Percentiles rank a stretch among this genome's conserved stretches.
Evolutionary conservation across 2,797 vertebrate genomes (phyloP).

Genomic region (Morus bassanus): DNA sequence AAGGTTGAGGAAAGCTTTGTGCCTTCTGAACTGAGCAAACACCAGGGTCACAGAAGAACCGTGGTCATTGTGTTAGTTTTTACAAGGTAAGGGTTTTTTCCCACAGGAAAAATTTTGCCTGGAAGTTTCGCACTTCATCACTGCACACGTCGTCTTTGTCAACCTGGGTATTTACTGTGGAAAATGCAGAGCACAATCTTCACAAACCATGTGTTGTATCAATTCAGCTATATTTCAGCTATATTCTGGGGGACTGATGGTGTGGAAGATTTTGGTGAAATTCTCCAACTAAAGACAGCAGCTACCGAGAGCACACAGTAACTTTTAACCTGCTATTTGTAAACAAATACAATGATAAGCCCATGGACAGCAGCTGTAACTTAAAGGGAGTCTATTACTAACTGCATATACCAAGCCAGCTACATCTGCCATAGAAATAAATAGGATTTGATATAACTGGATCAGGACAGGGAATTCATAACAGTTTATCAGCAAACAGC

Average conservation of each 20-base stretch:
- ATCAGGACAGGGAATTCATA: background rate
- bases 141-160: background rate
- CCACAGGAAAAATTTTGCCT: slow-evolving; percentile 67
- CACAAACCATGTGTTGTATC: background rate
- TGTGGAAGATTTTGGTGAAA: background rate
- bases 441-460: background rate
- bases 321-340: background rate
- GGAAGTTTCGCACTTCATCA: background rate
- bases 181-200: background rate
- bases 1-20: slow-evolving; percentile 49
- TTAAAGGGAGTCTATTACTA: background rate
- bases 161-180: background rate
- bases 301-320: background rate
- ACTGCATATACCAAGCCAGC: background rate
- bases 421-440: background rate
- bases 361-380: background rate
- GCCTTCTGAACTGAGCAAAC: slow-evolving; percentile 54
- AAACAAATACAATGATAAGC: background rate
- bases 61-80: slow-evolving; percentile 4
- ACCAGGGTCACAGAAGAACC: background rate
- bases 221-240: background rate
- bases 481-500: background rate
- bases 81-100: slow-evolving; percentile 69
- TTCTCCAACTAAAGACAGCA: background rate
- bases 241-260: background rate